Base-by-base conservation (phyloP, 2,113 vertebrate species). In the Cheilinus undulatus region DNA sequence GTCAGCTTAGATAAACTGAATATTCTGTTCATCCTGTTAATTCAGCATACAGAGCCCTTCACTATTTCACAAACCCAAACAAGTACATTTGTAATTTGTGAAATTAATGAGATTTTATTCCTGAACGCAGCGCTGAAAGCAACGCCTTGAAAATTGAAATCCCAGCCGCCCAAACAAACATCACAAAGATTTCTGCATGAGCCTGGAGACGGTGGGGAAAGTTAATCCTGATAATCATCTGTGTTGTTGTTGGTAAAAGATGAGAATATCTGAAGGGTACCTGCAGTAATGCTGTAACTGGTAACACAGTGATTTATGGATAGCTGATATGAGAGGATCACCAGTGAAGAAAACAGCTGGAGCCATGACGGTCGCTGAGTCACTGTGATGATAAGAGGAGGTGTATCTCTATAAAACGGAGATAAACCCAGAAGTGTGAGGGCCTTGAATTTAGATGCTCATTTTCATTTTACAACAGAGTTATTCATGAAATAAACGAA, bases 221-320 rank as follows among this genome's bases (percentile, higher is more conserved):
- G 59, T 64, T 70, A 23, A 64, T 77, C 36, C 43, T 32, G 58
- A 69, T 76, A 69, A 62, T 20, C 38, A 32, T 30, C 19, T 50
- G n/a, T 59, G 64, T 36, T 76, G 48, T 38, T n/a, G 42, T 20
- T 61, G 12, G 20, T 10, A 56, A 14, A 48, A 36, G 26, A 67
- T 17, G 51, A 50, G 34, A 17, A 34, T 23, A 36, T 66, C 68
- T 56, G 23, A 54, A 54, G 61, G 54, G 59, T 66, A 70, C 59
- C 58, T 58, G 52, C 52, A 28, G 34, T 64, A 42, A 76, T 59
- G 23, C 34, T 51, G 51, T 9, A 20, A 59, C 36, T 46, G 46
- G 53, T 40, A 53, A 66, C 9, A 1, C 53, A 52, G 75, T 75
- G 48, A 60, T 66, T 52, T 66, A 65, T 77, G 26, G 57, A 59